Evolutionary conservation across 2,113 vertebrate species (phyloP).

Genomic region (Apaloderma vittatum): DNA sequence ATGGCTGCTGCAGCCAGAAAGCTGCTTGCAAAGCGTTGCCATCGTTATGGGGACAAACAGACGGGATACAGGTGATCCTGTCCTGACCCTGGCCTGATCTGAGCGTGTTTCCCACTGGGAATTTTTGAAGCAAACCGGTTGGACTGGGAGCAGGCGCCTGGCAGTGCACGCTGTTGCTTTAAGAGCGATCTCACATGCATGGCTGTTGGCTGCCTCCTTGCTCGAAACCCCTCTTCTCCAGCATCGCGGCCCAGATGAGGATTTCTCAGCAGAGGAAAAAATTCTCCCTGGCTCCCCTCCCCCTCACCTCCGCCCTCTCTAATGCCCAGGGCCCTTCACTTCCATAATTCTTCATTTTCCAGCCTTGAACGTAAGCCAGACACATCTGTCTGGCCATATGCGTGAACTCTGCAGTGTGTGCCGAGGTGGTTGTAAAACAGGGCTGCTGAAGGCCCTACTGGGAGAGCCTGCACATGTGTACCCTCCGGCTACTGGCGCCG

Average conservation of each 20-base stretch:
- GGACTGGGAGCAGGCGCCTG: not conserved
- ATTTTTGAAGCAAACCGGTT: not conserved
- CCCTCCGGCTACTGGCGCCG: constrained; percentile 85
- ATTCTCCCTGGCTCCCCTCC: constrained; percentile 74
- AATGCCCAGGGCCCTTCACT: constrained; percentile 97
- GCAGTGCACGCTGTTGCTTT: constrained; percentile 69
- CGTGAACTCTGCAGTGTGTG: constrained; percentile 90
- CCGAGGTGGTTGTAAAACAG: constrained; percentile 89
- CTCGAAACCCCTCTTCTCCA: constrained; percentile 79
- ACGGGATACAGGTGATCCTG: not conserved
- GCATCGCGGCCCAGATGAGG: constrained; percentile 81
- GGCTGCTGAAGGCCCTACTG: constrained; percentile 89
- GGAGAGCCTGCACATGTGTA: constrained; percentile 87
- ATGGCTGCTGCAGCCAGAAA: not conserved
- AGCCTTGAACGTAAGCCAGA: constrained; percentile 96
- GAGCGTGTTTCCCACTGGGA: not conserved
- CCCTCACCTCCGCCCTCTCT: constrained; percentile 75
- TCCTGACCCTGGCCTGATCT: not conserved
- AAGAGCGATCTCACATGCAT: constrained; percentile 75
- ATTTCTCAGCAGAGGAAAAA: constrained; percentile 85
- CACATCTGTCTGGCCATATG: constrained; percentile 99
- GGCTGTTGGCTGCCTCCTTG: constrained; percentile 69
- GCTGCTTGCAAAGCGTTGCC: not conserved
- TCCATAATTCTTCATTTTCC: constrained; percentile 96
- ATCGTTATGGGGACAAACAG: constrained; percentile 59